These are phyloP conservation scores for Megathymus violae DNA, from an alignment of 1,140 invertebrate genomes.

Conservation along the genomic window DNA sequence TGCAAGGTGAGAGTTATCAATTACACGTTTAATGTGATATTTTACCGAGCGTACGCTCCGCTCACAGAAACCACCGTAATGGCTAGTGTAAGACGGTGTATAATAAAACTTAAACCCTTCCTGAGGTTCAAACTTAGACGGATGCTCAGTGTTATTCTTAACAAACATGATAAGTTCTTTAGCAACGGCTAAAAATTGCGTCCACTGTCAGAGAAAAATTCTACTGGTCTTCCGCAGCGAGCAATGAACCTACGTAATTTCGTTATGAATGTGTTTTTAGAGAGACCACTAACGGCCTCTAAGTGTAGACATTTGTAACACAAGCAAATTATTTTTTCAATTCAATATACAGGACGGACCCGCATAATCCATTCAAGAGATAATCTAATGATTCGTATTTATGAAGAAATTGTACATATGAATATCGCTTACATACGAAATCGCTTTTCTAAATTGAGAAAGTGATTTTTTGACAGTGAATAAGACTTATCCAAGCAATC, in stretches of 20 bases:
- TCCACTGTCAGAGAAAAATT: conserved; percentile 27
- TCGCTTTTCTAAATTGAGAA: conserved; percentile 10
- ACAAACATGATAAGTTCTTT: conserved; percentile 40
- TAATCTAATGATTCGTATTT: conserved; percentile 51
- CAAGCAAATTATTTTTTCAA: conserved; percentile 35
- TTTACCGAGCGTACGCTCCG: background rate
- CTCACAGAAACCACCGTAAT: background rate
- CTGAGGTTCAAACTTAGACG: conserved; percentile 7
- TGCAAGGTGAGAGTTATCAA: conserved; percentile 4
- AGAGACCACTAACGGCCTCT: conserved; percentile 44
- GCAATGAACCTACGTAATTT: conserved; percentile 35
- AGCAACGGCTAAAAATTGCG: conserved; percentile 37
- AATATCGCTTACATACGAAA: too few relatives aligned
- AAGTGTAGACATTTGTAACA: conserved; percentile 59
- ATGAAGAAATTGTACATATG: conserved; percentile 39
- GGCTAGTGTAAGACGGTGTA: conserved; percentile 5
- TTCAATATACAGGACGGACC: conserved; percentile 38
- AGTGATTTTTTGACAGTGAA: background rate
- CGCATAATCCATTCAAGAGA: conserved; percentile 52
- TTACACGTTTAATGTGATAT: conserved; percentile 8
- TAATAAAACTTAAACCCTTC: conserved; percentile 4
- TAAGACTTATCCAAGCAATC: conserved; percentile 10
- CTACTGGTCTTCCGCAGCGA: conserved; percentile 30
- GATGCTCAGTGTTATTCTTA: background rate
- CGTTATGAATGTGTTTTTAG: conserved; percentile 34